A percentile compares a stretch with the other conserved stretches of the same genome.
phyloP scores from a whole-genome alignment of 2,797 vertebrate species.

The Babyrousa celebensis region DNA sequence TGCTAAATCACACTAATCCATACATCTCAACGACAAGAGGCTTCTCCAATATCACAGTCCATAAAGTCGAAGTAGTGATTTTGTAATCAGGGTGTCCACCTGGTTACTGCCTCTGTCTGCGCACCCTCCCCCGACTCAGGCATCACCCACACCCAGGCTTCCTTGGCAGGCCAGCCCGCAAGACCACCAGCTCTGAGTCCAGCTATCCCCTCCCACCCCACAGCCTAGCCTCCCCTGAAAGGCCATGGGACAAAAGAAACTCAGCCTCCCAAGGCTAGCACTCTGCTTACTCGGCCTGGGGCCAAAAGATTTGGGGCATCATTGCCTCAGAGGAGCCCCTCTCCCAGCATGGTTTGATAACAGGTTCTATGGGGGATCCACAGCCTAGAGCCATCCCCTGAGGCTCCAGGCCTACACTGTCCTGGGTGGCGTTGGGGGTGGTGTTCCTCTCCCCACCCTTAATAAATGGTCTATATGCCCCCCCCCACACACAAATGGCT shows the following conservation, averaged over 20 bases:
- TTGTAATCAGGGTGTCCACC: conserved; percentile 6
- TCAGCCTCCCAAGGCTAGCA: too few species aligned
- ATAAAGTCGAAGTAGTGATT: neutral
- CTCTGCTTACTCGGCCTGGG: neutral
- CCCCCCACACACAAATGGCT: too few species aligned
- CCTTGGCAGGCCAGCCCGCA: neutral
- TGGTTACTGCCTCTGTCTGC: conserved; percentile 75
- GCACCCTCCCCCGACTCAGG: neutral
- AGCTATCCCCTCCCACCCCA: too few species aligned
- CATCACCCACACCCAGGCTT: neutral
- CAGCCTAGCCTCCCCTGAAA: neutral
- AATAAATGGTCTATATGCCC: conserved; percentile 69
- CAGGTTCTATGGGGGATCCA: too few species aligned
- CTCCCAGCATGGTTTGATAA: neutral
- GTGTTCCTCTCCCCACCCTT: neutral
- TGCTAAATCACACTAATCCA: conserved; percentile 49
- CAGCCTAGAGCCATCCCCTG: too few species aligned
- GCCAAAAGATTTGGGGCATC: neutral
- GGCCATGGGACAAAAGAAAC: neutral
- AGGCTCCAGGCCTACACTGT: too few species aligned
- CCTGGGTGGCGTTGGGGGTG: too few species aligned
- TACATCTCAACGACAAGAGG: neutral
- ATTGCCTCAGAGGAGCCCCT: neutral
- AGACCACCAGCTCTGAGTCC: neutral
- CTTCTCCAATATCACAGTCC: neutral